Evolutionary conservation across 2,797 vertebrate species (phyloP), one percentile per base, ranked within the genome.

Genomic region (Micropoecilia bifurca): DNA sequence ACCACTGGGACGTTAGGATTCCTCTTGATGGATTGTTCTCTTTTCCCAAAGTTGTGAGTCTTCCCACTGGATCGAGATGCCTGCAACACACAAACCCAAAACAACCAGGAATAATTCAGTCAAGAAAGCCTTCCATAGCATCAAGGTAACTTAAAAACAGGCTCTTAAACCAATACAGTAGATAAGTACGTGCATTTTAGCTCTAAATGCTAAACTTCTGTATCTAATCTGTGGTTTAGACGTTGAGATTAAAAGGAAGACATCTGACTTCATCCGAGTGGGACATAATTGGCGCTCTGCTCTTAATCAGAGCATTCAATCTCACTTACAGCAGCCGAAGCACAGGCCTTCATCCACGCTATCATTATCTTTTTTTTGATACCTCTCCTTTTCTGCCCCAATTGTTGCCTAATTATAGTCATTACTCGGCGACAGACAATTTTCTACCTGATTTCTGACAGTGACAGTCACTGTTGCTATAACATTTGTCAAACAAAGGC

Each of bases 21-120:
- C 91, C 98, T 97, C 90, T 96, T 97, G 85, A 99, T 98, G 33
- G 98, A 94, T 81, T 98, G 97, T 2, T 98, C 97, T 83, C 98
- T 96, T 93, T 99, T 99, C 4, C 98, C 98, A 83, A 99, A 99
- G 91, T 95, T 98, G 89, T 99, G 97, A 72, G 97, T 93, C 94
- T 96, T 98, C 73, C 87, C 95, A 78, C 94, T 95, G 73, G 94
- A 86, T 77, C 96, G 96, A 61, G 96, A 92, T 47, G 96, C 94
- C 98, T 99, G 92, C 28, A 91, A 80, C 53, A 83, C 53, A 78
- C 7, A 48, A 82, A 4, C 74, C 48, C 63, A 68, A 79, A 14
- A 72, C 28, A 82, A 4, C 72, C 45, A 71, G 16, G 9, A 2
- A 13, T 0, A 74, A 18, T 36, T 25, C 12, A 22, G 25, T 50